phyloP scores from a whole-genome alignment of 2,888 invertebrate species.

The Koerneria pararmatus region DNA sequence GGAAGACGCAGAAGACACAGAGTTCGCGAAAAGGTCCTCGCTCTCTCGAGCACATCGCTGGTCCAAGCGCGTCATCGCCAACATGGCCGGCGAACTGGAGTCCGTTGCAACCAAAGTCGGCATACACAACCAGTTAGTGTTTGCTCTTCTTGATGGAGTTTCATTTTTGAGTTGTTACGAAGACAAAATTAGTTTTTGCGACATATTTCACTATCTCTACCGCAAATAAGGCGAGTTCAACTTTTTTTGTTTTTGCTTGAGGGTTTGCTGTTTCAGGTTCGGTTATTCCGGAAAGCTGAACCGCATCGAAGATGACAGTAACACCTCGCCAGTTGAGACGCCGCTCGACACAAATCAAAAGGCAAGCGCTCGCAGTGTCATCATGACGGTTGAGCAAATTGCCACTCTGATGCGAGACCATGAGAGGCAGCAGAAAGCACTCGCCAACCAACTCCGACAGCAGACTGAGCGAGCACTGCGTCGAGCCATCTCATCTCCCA shows the following conservation, averaged over 20 bases:
- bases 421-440: conserved; percentile 13
- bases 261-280: conserved; percentile 37
- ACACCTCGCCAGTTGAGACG: conserved; percentile 33
- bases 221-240: too few species aligned
- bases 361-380: not conserved
- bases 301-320: conserved; percentile 36
- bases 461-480: conserved; percentile 1
- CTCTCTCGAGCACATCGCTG: conserved; percentile 40
- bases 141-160: not conserved
- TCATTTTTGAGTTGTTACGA: not conserved
- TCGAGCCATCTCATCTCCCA: conserved; percentile 15
- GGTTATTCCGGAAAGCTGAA: conserved; percentile 48
- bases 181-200: not conserved
- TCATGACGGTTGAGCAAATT: conserved; percentile 25
- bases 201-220: too few species aligned
- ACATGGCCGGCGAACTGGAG: conserved; percentile 52
- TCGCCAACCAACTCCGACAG: conserved; percentile 14
- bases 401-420: conserved; percentile 10
- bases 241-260: too few species aligned
- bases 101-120: conserved; percentile 54
- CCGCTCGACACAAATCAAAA: not conserved
- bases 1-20: conserved; percentile 1
- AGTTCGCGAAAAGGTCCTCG: conserved; percentile 23
- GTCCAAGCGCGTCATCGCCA: conserved; percentile 51
- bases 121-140: conserved; percentile 48